These are phyloP conservation scores for Clarias batrachus DNA, from an alignment of 2,113 vertebrate species.

Conservation along the genomic window DNA sequence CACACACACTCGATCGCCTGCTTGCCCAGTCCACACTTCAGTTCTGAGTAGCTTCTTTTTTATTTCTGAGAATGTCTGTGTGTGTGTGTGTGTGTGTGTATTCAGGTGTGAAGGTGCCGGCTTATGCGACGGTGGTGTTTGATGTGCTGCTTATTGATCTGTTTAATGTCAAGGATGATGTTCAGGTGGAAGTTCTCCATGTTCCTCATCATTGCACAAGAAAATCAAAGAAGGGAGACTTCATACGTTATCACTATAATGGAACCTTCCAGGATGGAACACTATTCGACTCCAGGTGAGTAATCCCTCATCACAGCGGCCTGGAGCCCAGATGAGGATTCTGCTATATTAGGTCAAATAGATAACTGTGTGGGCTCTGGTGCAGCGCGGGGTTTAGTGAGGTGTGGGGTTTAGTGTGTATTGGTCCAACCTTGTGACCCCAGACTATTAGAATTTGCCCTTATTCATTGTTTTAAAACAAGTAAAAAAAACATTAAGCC, in stretches of 20 bases:
- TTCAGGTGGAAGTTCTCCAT: constrained; percentile 77
- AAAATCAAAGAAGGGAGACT: constrained; percentile 80
- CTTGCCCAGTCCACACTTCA: too few relatives aligned
- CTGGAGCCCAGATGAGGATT: not conserved
- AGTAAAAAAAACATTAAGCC: too few relatives aligned
- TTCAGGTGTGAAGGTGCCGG: constrained; percentile 81
- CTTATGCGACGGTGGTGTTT: constrained; percentile 88
- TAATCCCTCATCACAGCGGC: not conserved
- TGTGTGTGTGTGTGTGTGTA: too few relatives aligned
- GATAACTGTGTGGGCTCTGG: too few relatives aligned
- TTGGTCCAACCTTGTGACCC: too few relatives aligned
- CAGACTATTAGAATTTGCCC: too few relatives aligned
- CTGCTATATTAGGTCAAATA: not conserved
- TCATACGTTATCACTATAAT: constrained; percentile 96
- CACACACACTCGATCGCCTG: not conserved
- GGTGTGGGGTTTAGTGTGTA: not conserved
- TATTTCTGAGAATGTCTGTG: not conserved
- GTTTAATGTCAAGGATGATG: constrained; percentile 87
- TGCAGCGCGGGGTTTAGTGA: not conserved
- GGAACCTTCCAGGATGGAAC: constrained; percentile 90
- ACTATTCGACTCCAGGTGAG: constrained; percentile 85
- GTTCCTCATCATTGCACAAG: constrained; percentile 77
- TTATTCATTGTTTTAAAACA: too few relatives aligned
- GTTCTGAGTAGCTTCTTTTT: too few relatives aligned
- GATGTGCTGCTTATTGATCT: constrained; percentile 87